These are phyloP conservation scores for Heliothis virescens DNA, from an alignment of 1,140 invertebrate genomes.

Conservation along the genomic window DNA sequence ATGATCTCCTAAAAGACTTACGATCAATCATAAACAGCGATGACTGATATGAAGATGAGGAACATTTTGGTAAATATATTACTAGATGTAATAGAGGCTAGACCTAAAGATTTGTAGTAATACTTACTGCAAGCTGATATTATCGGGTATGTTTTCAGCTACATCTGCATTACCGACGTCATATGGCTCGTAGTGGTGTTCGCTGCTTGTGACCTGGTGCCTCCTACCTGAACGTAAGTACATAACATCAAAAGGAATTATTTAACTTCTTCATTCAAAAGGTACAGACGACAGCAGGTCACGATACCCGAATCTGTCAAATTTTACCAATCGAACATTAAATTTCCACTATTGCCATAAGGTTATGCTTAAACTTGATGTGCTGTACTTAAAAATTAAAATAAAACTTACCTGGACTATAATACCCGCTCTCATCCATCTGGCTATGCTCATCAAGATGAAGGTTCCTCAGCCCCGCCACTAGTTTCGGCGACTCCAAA, in stretches of 20 bases:
- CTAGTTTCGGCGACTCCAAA: slow-evolving; percentile 75
- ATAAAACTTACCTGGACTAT: slow-evolving; percentile 73
- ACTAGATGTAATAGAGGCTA: neutral
- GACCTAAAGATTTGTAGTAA: neutral
- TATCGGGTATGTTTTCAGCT: slow-evolving; percentile 76
- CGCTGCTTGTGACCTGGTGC: slow-evolving; percentile 70
- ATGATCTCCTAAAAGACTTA: too few species aligned
- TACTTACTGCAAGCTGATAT: slow-evolving; percentile 62
- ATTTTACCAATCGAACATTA: too few species aligned
- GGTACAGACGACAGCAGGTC: too few species aligned
- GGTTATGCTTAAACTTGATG: too few species aligned
- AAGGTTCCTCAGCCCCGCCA: slow-evolving; percentile 75
- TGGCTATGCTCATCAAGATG: slow-evolving; percentile 80
- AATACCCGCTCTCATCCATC: slow-evolving; percentile 81
- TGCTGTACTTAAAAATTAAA: neutral
- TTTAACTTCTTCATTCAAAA: too few species aligned
- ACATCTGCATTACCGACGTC: slow-evolving; percentile 73
- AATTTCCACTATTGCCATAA: too few species aligned
- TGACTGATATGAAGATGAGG: too few species aligned
- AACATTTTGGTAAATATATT: neutral
- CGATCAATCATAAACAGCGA: too few species aligned
- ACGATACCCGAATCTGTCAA: too few species aligned
- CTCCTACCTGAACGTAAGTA: slow-evolving; percentile 61
- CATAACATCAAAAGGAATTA: too few species aligned
- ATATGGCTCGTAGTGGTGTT: slow-evolving; percentile 77